Conservation (phyloP, 2,113 vertebrate genomes). For the Paradoxurus hermaphroditus region DNA sequence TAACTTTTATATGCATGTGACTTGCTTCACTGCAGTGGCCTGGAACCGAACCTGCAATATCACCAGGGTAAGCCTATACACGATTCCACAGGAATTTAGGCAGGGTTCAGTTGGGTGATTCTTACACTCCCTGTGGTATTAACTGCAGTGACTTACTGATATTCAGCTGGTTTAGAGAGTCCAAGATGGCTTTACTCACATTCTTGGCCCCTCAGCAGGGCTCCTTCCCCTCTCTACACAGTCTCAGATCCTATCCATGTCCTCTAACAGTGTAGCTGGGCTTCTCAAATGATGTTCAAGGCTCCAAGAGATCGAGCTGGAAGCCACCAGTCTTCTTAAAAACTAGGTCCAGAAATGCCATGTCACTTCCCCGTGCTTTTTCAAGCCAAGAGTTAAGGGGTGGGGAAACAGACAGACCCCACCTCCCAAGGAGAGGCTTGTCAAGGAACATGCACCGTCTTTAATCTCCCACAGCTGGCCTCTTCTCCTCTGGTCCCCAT, state of each 20-base stretch:
- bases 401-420: background rate
- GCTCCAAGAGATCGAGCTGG: background rate
- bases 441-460: background rate
- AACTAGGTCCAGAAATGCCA: background rate
- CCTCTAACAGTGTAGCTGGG: background rate
- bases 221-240: rapidly evolving
- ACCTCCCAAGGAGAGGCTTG: background rate
- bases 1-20: background rate
- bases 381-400: background rate
- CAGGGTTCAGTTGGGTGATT: background rate
- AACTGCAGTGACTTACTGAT: background rate
- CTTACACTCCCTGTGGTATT: background rate
- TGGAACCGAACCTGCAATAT: background rate
- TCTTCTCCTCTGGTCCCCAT: background rate
- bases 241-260: background rate
- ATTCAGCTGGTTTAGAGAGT: background rate
- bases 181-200: background rate
- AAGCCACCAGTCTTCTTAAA: background rate
- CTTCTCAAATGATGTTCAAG: background rate
- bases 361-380: background rate
- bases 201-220: background rate
- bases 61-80: background rate
- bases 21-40: background rate
- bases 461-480: background rate
- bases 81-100: background rate